A percentile compares a stretch with the other conserved stretches of the same genome.
These are phyloP conservation scores for Atherinomorus stipes DNA, from an alignment of 2,113 vertebrate species.

Conservation along the genomic window DNA sequence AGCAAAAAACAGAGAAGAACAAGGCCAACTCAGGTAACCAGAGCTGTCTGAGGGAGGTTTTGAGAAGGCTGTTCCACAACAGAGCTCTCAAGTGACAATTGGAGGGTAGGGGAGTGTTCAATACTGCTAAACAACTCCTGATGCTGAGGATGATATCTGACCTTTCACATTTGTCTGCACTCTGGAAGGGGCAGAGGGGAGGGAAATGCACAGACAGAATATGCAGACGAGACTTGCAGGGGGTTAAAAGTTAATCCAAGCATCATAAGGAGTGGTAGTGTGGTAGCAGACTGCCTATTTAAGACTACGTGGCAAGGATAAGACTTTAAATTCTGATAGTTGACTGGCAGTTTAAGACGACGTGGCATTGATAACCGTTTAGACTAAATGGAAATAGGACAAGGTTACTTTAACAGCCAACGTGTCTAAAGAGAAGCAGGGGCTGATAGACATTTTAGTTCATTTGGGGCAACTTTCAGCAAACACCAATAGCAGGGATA, in stretches of 20 bases:
- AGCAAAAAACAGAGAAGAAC: constrained; percentile 13
- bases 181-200: constrained; percentile 31
- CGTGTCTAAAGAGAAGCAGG: too few species aligned
- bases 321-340: too few species aligned
- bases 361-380: too few species aligned
- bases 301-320: too few species aligned
- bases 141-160: constrained; percentile 58
- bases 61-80: constrained; percentile 24
- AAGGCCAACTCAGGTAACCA: constrained; percentile 38
- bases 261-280: too few species aligned
- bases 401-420: too few species aligned
- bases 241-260: constrained; percentile 43
- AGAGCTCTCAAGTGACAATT: constrained; percentile 72
- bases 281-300: too few species aligned
- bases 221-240: constrained; percentile 1
- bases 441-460: too few species aligned
- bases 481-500: too few species aligned
- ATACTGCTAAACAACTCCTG: constrained; percentile 56
- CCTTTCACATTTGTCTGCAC: constrained; percentile 59
- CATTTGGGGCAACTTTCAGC: too few species aligned
- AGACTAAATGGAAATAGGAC: too few species aligned
- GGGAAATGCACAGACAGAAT: background rate
- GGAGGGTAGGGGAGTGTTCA: constrained; percentile 41
- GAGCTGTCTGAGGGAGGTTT: constrained; percentile 39
- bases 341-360: too few species aligned